Evolutionary conservation across 2,797 vertebrate genomes (phyloP), one percentile per base, ranked within the genome.

Genomic region (Squalus acanthias): DNA sequence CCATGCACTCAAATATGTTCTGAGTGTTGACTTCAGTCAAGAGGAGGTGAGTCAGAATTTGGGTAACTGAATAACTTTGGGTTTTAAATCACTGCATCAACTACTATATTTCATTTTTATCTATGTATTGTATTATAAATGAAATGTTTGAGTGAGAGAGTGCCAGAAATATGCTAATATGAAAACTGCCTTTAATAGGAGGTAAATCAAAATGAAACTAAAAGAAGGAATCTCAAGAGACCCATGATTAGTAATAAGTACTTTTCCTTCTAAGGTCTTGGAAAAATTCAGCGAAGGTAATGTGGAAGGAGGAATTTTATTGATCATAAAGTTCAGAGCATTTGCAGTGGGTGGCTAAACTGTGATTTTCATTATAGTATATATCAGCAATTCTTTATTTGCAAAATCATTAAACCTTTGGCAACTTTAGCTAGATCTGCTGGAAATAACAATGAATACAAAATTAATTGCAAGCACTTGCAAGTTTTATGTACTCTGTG

Each of bases 391-490:
- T 60, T 95, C 39, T 76, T 76, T 33, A 29, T 76, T 33, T 95
- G 1, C 15, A 95, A 57, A 74, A 74, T 76, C 94, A 60, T 74
- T 95, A 76, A 74, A 76, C 29, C 67, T 70, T 94, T 95, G 93
- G 22, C 69, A 95, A 29, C 24, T 95, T 76, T 95, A 76, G 6
- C 50, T 53, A 29, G 50, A 72, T 95, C 26, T 53, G 46, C 70
- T 74, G 15, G 26, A 74, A 95, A 33, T 74, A 95, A 95, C 70
- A 72, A 95, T 76, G 70, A 95, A 95, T 95, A 72, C 69, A 95
- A 57, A 95, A 95, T 95, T 95, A 95, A 95, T 95, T 76, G 94
- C 70, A 33, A 57, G 1, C 4, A 76, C 15, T 95, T 95, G 46
- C 94, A 95, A 74, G 1, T 95, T 95, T 74, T 95, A 95, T 95